A percentile compares a stretch with the other conserved stretches of the same genome.
These are phyloP conservation scores for Callorhinus ursinus DNA, from an alignment of 2,113 vertebrate genomes.

Conservation along the genomic window DNA sequence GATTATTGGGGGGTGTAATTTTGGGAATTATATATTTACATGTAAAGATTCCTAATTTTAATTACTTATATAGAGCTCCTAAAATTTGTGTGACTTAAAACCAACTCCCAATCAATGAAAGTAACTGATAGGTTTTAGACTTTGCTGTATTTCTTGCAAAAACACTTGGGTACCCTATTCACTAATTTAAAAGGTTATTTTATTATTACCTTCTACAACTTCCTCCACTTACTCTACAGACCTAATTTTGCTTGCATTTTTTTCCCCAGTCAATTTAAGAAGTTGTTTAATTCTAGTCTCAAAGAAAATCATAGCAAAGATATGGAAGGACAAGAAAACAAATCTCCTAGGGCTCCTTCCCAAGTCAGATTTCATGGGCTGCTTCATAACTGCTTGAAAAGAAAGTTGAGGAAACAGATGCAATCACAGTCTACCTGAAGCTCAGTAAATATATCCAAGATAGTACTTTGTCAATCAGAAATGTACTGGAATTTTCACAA, in stretches of 20 bases:
- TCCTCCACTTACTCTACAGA: background rate
- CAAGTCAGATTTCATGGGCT: background rate
- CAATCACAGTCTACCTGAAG: background rate
- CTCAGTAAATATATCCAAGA: background rate
- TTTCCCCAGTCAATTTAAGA: background rate
- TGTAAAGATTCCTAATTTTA: background rate
- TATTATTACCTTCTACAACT: background rate
- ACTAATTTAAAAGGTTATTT: background rate
- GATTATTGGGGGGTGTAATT: background rate
- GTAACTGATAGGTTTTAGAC: background rate
- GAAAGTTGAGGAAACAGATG: background rate
- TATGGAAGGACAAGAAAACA: background rate
- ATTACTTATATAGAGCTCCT: background rate
- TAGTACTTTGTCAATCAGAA: background rate
- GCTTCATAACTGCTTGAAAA: background rate
- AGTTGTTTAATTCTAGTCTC: background rate
- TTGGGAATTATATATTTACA: background rate
- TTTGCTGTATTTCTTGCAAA: background rate
- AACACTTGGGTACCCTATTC: background rate
- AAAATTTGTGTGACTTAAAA: background rate
- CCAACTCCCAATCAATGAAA: background rate
- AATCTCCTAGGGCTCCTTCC: background rate
- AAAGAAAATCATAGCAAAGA: background rate
- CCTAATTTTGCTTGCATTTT: background rate
- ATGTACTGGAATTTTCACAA: background rate